Evolutionary conservation across 2,888 invertebrate genomes (phyloP).

Genomic region (Spatulosminthurus flaviceps): DNA sequence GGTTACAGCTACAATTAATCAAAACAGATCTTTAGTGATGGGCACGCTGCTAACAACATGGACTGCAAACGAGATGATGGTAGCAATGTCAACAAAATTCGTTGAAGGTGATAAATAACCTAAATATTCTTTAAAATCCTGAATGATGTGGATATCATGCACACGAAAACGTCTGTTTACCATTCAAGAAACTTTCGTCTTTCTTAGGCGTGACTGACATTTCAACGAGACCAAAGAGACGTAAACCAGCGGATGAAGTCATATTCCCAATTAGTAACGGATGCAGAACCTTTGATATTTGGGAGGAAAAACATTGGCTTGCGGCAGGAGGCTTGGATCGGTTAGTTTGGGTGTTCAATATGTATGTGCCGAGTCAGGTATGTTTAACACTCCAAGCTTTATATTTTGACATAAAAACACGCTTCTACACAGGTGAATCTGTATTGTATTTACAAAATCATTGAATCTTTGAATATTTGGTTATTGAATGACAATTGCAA

Average conservation of each 20-base stretch:
- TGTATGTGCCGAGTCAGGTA: slow-evolving; percentile 51
- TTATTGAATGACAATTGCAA: neutral
- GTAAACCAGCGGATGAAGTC: slow-evolving; percentile 43
- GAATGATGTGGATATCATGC: too few relatives aligned
- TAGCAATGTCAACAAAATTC: slow-evolving; percentile 36
- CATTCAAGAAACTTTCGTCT: slow-evolving; percentile 6
- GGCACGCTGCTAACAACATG: slow-evolving; percentile 38
- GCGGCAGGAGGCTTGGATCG: slow-evolving; percentile 52
- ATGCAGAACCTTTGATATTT: slow-evolving; percentile 51
- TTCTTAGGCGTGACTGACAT: slow-evolving; percentile 45
- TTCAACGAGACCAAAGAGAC: slow-evolving; percentile 31
- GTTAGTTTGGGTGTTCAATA: slow-evolving; percentile 53
- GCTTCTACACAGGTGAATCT: too few relatives aligned
- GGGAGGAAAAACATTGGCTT: slow-evolving; percentile 49
- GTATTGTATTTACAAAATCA: too few relatives aligned
- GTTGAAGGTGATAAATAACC: slow-evolving; percentile 35
- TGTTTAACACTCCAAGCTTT: too few relatives aligned
- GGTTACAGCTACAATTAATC: slow-evolving; percentile 47
- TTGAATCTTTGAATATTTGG: neutral
- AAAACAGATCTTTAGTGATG: slow-evolving; percentile 31
- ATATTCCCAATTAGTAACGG: slow-evolving; percentile 48
- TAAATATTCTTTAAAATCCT: neutral
- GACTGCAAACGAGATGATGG: slow-evolving; percentile 49
- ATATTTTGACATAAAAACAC: too few relatives aligned
- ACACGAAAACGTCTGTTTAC: neutral